These are phyloP conservation scores for Heliconius nattereri DNA, from an alignment of 1,140 invertebrate genomes.

Conservation along the genomic window DNA sequence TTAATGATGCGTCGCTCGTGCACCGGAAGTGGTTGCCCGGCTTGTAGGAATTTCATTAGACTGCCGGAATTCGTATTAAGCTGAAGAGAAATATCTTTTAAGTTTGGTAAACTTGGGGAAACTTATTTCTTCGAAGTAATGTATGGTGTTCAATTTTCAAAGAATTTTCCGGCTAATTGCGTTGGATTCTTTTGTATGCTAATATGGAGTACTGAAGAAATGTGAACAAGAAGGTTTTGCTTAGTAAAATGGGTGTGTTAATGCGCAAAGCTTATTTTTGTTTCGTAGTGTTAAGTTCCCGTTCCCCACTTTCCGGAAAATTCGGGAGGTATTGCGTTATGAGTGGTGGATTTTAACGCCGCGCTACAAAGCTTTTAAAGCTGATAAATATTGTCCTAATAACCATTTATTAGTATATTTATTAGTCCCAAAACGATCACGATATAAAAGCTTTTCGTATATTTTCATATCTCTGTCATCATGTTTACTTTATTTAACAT, in stretches of 20 bases:
- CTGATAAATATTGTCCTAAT: too few relatives aligned
- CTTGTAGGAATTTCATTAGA: conserved; percentile 63
- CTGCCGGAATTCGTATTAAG: conserved; percentile 56
- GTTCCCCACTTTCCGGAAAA: too few relatives aligned
- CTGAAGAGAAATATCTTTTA: conserved; percentile 36
- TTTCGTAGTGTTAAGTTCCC: too few relatives aligned
- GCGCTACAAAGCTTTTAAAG: too few relatives aligned
- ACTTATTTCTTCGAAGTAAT: not conserved
- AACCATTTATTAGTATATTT: too few relatives aligned
- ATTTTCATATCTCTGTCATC: not conserved
- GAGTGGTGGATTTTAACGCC: too few relatives aligned
- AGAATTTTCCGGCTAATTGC: not conserved
- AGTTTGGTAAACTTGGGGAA: not conserved
- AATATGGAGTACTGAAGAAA: too few relatives aligned
- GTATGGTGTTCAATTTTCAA: conserved; percentile 2
- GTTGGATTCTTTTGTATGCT: too few relatives aligned
- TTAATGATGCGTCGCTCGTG: conserved; percentile 29
- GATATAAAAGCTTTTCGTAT: not conserved
- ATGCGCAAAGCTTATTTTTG: too few relatives aligned
- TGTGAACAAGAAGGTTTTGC: too few relatives aligned
- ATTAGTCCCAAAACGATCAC: not conserved
- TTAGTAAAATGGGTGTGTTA: too few relatives aligned
- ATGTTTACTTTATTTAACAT: not conserved
- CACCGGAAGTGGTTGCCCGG: conserved; percentile 49
- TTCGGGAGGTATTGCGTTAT: too few relatives aligned